phyloP scores from a whole-genome alignment of 2,888 invertebrate genomes.

The Drosophila emarginata region DNA sequence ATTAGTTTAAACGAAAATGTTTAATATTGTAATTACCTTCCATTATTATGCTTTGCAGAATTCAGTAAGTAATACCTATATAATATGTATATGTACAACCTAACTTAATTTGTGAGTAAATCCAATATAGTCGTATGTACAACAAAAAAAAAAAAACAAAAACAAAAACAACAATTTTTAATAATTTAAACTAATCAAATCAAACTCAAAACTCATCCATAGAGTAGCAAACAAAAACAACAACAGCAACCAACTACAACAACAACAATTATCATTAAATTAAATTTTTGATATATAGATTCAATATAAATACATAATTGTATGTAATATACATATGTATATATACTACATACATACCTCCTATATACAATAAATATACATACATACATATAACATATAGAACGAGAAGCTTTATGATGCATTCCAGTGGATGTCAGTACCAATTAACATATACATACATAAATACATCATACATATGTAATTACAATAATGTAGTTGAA shows the following conservation, averaged over 20 bases:
- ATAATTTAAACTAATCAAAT: slow-evolving; percentile 16
- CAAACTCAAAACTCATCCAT: slow-evolving; percentile 35
- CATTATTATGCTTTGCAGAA: slow-evolving; percentile 79
- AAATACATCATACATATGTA: slow-evolving; percentile 6
- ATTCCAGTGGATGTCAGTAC: background rate
- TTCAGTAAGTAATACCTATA: slow-evolving; percentile 80
- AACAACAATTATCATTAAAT: slow-evolving; percentile 47
- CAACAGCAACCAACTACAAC: slow-evolving; percentile 36
- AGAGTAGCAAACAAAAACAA: slow-evolving; percentile 38
- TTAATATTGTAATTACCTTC: slow-evolving; percentile 77
- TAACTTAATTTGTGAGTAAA: slow-evolving; percentile 75
- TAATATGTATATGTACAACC: slow-evolving; percentile 61
- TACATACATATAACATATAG: slow-evolving; percentile 6
- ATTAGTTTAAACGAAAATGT: slow-evolving; percentile 53
- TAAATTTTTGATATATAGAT: slow-evolving; percentile 14
- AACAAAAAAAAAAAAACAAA: slow-evolving; percentile 27
- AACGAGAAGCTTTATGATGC: background rate
- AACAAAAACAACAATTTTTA: slow-evolving; percentile 2
- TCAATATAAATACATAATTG: slow-evolving; percentile 18
- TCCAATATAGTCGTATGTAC: slow-evolving; percentile 66
- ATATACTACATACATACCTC: slow-evolving; percentile 12
- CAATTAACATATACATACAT: slow-evolving; percentile 1
- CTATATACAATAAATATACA: slow-evolving; percentile 6
- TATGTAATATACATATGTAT: slow-evolving; percentile 9
- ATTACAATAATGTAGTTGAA: slow-evolving; percentile 43